phyloP scores from a whole-genome alignment of 2,113 vertebrate genomes.

The Chaetorhynchus papuensis region DNA sequence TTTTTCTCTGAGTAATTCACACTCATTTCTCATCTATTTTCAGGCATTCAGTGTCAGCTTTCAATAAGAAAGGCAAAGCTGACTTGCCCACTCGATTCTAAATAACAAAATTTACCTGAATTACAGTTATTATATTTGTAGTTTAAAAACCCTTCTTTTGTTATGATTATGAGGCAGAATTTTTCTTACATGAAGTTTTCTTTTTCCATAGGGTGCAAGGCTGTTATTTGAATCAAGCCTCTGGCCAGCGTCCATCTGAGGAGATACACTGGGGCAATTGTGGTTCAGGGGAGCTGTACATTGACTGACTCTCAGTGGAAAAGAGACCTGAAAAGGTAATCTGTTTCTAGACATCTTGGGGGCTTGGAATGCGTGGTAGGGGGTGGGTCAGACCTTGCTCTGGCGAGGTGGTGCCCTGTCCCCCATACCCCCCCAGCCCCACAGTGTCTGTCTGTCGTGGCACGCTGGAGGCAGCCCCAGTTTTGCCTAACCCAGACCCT shows the following conservation, averaged over 20 bases:
- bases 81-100: background rate
- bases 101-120: constrained; percentile 41
- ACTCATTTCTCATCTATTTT: constrained; percentile 9
- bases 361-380: background rate
- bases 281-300: background rate
- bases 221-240: background rate
- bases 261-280: background rate
- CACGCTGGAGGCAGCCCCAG: background rate
- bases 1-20: constrained; percentile 28
- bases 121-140: constrained; percentile 27
- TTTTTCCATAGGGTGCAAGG: background rate
- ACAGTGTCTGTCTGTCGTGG: background rate
- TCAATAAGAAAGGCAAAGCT: background rate
- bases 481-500: background rate
- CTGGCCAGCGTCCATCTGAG: background rate
- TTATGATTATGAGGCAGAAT: background rate
- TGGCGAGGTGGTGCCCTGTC: background rate
- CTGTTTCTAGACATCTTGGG: background rate
- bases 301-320: background rate
- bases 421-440: accelerated
- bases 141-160: background rate
- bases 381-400: background rate
- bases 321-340: background rate
- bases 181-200: background rate
- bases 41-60: constrained; percentile 11